Conservation (phyloP, 2,797 vertebrate genomes). For the Sebastes baramenuke region DNA sequence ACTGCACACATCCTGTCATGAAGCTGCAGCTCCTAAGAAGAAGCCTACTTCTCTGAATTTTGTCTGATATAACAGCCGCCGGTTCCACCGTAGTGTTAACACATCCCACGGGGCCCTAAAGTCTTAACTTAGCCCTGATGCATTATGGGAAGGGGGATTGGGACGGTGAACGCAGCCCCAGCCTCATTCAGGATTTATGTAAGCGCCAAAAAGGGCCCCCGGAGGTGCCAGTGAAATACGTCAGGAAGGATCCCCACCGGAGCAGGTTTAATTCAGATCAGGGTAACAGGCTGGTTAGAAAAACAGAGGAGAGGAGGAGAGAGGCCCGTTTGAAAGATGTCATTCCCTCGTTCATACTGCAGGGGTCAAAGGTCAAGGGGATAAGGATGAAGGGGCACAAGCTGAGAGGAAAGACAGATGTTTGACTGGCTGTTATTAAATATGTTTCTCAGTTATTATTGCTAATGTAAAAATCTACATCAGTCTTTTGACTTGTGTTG, state of each 20-base stretch:
- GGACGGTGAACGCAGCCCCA: slow-evolving; percentile 51
- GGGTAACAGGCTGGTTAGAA: neutral
- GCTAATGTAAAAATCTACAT: neutral
- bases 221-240: slow-evolving; percentile 21
- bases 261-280: slow-evolving; percentile 58
- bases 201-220: slow-evolving; percentile 43
- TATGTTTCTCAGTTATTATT: neutral
- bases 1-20: neutral
- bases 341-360: neutral
- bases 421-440: neutral
- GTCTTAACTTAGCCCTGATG: slow-evolving; percentile 61
- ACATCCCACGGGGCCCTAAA: slow-evolving; percentile 17
- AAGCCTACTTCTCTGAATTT: slow-evolving; percentile 52
- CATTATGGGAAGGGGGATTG: slow-evolving; percentile 48
- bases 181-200: slow-evolving; percentile 72
- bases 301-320: neutral
- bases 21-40: slow-evolving; percentile 18
- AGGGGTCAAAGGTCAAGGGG: slow-evolving; percentile 7
- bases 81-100: slow-evolving; percentile 29
- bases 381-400: neutral
- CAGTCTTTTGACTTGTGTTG: no score
- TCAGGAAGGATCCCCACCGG: slow-evolving; percentile 54
- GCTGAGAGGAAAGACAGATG: neutral
- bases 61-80: slow-evolving; percentile 60
- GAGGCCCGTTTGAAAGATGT: slow-evolving; percentile 5